These are phyloP conservation scores for Pyrrhopygopsis socrates DNA, from an alignment of 2,888 invertebrate genomes.

Conservation along the genomic window DNA sequence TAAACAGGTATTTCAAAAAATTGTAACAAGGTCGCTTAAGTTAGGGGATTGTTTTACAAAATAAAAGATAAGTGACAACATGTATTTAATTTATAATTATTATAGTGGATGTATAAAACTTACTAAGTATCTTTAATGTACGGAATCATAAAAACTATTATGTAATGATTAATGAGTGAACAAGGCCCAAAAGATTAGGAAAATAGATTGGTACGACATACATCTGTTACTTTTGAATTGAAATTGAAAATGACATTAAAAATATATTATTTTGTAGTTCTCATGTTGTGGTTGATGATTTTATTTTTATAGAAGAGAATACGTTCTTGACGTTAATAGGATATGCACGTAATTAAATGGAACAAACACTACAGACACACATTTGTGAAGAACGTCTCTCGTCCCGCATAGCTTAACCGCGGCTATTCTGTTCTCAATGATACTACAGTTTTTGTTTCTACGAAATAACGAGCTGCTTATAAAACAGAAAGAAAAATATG, in stretches of 20 bases:
- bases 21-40: too few species aligned
- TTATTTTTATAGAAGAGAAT: constrained; percentile 25
- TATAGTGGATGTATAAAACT: too few species aligned
- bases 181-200: not conserved
- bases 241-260: not conserved
- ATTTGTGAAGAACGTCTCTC: constrained; percentile 30
- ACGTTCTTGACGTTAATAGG: constrained; percentile 13
- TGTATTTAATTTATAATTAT: too few species aligned
- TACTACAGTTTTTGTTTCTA: constrained; percentile 36
- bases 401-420: constrained; percentile 8
- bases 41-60: too few species aligned
- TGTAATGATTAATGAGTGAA: not conserved
- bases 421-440: constrained; percentile 40
- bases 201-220: not conserved
- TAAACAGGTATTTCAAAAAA: too few species aligned
- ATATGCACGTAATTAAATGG: constrained; percentile 49
- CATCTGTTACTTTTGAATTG: not conserved
- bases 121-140: too few species aligned
- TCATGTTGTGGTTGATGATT: not conserved
- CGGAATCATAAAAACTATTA: not conserved
- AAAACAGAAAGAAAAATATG: constrained; percentile 27
- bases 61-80: too few species aligned
- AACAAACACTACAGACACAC: constrained; percentile 39
- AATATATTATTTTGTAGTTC: not conserved
- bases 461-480: constrained; percentile 41